Evolutionary conservation across 2,113 vertebrate species (phyloP).

Genomic region (Raja brachyura): DNA sequence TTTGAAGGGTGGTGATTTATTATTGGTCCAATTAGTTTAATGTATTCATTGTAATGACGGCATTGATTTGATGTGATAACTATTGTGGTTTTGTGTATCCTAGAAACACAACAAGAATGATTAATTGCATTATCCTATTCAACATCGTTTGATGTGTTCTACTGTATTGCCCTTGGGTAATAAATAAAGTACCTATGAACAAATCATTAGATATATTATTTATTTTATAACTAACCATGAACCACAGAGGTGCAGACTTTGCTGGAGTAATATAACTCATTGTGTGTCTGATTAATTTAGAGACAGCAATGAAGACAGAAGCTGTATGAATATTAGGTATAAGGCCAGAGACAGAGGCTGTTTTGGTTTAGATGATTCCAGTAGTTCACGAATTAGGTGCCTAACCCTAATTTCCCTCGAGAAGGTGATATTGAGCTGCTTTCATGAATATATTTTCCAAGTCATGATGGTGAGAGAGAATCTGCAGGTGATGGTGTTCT

Average conservation of each 20-base stretch:
- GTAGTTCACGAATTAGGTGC: no score
- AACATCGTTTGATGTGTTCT: not conserved
- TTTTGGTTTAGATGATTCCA: no score
- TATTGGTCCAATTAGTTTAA: not conserved
- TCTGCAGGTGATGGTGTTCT: no score
- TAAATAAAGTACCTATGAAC: not conserved
- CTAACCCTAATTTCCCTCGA: no score
- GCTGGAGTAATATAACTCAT: not conserved
- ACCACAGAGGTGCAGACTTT: not conserved
- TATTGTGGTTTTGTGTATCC: not conserved
- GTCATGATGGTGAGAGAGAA: no score
- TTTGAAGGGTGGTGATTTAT: not conserved
- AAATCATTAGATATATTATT: no score
- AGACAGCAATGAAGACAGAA: no score
- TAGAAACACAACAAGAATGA: not conserved
- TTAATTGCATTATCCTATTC: not conserved
- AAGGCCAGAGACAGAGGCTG: no score
- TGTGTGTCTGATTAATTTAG: not conserved
- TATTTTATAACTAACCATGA: not conserved
- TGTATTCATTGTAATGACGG: not conserved
- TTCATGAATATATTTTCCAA: no score
- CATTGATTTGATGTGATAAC: not conserved
- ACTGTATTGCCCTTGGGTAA: not conserved
- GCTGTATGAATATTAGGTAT: no score
- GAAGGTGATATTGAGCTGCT: no score